phyloP scores from a whole-genome alignment of 2,888 invertebrate genomes.

The Cloeon dipterum region DNA sequence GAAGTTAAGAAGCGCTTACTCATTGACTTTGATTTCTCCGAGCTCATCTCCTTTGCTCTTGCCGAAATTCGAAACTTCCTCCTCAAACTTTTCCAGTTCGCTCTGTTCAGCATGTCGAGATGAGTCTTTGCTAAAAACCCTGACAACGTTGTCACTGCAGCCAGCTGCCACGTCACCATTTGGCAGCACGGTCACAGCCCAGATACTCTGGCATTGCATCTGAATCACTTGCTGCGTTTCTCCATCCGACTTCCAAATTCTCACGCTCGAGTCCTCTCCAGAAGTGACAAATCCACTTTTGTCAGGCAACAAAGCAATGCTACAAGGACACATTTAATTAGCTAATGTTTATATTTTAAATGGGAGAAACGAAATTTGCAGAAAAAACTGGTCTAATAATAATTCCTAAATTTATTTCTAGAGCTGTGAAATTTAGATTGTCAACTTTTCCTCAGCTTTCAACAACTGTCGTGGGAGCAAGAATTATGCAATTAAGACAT shows the following conservation, averaged over 20 bases:
- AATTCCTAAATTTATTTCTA: too few relatives aligned
- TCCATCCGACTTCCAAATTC: constrained; percentile 72
- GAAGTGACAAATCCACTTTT: constrained; percentile 48
- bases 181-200: constrained; percentile 55
- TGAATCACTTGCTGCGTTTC: constrained; percentile 48
- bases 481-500: too few relatives aligned
- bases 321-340: too few relatives aligned
- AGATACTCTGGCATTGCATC: constrained; percentile 72
- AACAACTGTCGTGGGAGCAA: too few relatives aligned
- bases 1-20: constrained; percentile 27
- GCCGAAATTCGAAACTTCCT: constrained; percentile 40
- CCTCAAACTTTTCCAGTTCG: constrained; percentile 38
- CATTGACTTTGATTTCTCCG: constrained; percentile 65
- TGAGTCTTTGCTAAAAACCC: constrained; percentile 60
- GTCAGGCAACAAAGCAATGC: constrained; percentile 12
- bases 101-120: constrained; percentile 40
- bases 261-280: constrained; percentile 71
- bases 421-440: too few relatives aligned
- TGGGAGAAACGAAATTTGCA: too few relatives aligned
- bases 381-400: too few relatives aligned
- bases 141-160: constrained; percentile 61
- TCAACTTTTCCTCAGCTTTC: too few relatives aligned
- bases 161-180: constrained; percentile 86
- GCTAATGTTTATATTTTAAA: not conserved
- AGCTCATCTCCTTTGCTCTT: constrained; percentile 43